These are phyloP conservation scores for Odontocerum albicorne DNA, from an alignment of 2,888 invertebrate species.

Conservation along the genomic window DNA sequence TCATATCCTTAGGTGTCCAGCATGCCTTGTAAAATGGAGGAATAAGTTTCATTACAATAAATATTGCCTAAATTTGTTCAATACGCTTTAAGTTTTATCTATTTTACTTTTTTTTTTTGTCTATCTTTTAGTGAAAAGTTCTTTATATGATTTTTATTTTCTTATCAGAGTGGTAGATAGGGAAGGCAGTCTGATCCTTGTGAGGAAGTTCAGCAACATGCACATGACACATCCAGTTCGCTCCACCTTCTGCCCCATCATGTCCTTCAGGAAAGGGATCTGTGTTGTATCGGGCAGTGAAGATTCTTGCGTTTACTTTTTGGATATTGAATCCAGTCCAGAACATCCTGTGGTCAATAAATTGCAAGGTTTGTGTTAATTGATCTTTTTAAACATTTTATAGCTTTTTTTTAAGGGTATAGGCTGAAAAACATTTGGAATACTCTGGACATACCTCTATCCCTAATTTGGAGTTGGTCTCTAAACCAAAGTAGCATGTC, in stretches of 20 bases:
- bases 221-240: slow-evolving; percentile 64
- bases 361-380: no score
- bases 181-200: slow-evolving; percentile 66
- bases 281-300: slow-evolving; percentile 81
- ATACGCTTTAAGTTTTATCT: neutral
- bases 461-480: no score
- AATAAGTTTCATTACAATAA: no score
- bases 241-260: slow-evolving; percentile 83
- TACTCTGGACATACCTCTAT: no score
- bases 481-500: no score
- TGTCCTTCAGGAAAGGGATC: slow-evolving; percentile 80
- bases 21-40: no score
- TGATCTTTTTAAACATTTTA: no score
- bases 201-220: slow-evolving; percentile 65
- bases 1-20: no score
- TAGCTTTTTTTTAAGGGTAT: no score
- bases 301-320: slow-evolving; percentile 77
- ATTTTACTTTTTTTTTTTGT: slow-evolving; percentile 42
- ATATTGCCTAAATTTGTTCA: no score
- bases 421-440: no score
- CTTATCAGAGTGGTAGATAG: slow-evolving; percentile 62
- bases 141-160: neutral
- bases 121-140: neutral
- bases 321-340: slow-evolving; percentile 67
- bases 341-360: slow-evolving; percentile 61